Percentiles rank a stretch among this genome's conserved stretches.
phyloP scores from a whole-genome alignment of 2,888 invertebrate species.

The Eupithecia vulgata region DNA sequence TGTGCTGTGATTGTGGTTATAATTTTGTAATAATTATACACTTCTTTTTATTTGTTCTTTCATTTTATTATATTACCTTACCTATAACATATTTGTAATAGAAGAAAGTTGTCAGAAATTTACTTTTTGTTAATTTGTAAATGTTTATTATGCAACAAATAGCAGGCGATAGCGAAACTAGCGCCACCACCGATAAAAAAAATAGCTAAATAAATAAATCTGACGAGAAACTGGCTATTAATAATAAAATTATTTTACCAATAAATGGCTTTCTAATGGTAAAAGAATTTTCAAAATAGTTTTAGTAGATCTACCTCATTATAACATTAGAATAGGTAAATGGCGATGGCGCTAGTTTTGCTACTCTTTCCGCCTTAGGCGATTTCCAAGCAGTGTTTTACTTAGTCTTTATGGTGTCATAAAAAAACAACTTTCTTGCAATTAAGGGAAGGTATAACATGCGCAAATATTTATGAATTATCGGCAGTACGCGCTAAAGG shows the following conservation, averaged over 20 bases:
- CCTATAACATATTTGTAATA: not conserved
- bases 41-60: not conserved
- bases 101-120: not conserved
- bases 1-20: slow-evolving; percentile 10
- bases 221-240: too few species aligned
- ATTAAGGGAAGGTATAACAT: too few species aligned
- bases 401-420: not conserved
- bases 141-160: not conserved
- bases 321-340: too few species aligned
- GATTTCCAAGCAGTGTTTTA: not conserved
- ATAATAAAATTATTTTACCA: too few species aligned
- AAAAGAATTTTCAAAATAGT: too few species aligned
- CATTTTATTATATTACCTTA: not conserved
- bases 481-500: too few species aligned
- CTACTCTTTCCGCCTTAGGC: not conserved
- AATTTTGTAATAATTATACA: slow-evolving; percentile 9
- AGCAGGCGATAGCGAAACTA: not conserved
- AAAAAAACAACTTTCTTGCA: not conserved
- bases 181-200: not conserved
- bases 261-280: too few species aligned
- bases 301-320: too few species aligned
- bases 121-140: not conserved
- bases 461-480: too few species aligned
- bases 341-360: not conserved
- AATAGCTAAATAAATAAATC: too few species aligned